Evolutionary conservation across 2,113 vertebrate genomes (phyloP).

Genomic region (Labeo rohita): DNA sequence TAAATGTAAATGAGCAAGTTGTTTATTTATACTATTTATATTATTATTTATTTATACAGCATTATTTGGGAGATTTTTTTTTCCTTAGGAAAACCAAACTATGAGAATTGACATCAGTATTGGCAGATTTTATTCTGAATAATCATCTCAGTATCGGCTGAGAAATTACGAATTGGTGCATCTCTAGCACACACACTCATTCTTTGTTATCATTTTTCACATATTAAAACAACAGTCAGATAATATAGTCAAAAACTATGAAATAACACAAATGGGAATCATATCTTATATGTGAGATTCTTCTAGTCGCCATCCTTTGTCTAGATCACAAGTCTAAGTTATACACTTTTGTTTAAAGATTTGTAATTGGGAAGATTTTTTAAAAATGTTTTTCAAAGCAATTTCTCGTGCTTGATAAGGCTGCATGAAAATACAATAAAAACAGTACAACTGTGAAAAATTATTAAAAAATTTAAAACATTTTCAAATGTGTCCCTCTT

Average conservation of each 20-base stretch:
- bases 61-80: too few species aligned
- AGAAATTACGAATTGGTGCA: too few species aligned
- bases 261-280: not conserved
- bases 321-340: not conserved
- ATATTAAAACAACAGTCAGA: not conserved
- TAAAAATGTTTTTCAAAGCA: too few species aligned
- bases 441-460: not conserved
- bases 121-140: too few species aligned
- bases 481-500: too few species aligned
- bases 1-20: too few species aligned
- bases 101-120: too few species aligned
- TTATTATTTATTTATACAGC: too few species aligned
- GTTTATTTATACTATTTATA: too few species aligned
- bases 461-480: too few species aligned
- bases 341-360: not conserved
- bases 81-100: too few species aligned
- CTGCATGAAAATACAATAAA: not conserved
- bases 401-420: not conserved
- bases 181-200: not conserved
- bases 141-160: too few species aligned
- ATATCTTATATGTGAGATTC: not conserved
- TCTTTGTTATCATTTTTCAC: not conserved
- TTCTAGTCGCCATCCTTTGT: not conserved
- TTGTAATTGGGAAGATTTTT: not conserved
- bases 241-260: not conserved